phyloP scores from a whole-genome alignment of 2,113 vertebrate genomes.

The Anhinga anhinga region DNA sequence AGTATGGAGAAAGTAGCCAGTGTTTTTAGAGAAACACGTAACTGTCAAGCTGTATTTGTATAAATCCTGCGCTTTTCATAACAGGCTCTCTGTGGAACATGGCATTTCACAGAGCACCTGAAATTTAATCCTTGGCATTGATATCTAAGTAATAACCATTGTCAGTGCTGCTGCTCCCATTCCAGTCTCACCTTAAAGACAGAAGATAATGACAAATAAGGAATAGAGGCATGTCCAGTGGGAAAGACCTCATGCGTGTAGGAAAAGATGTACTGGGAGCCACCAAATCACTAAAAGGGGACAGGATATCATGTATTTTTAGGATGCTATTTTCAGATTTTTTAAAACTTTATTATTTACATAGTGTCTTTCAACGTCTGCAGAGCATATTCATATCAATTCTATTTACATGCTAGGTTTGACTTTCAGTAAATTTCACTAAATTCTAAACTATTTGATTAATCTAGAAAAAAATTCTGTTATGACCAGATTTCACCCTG shows the following conservation, averaged over 20 bases:
- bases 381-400: background rate
- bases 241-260: background rate
- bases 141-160: background rate
- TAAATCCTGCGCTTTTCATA: background rate
- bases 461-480: background rate
- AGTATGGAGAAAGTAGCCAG: background rate
- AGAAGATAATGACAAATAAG: background rate
- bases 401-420: background rate
- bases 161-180: background rate
- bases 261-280: background rate
- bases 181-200: background rate
- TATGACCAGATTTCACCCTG: background rate
- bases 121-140: background rate
- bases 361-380: background rate
- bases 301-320: background rate
- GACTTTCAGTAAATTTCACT: background rate
- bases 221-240: background rate
- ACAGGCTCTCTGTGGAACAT: background rate
- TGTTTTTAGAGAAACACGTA: background rate
- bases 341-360: background rate
- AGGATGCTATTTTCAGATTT: background rate
- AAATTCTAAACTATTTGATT: background rate
- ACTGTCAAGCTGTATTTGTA: constrained; percentile 3
- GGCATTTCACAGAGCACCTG: background rate
- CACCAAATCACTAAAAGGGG: background rate